A percentile compares a stretch with the other conserved stretches of the same genome.
These are phyloP conservation scores for Phrynosoma platyrhinos DNA, from an alignment of 2,113 vertebrate species.

Conservation along the genomic window DNA sequence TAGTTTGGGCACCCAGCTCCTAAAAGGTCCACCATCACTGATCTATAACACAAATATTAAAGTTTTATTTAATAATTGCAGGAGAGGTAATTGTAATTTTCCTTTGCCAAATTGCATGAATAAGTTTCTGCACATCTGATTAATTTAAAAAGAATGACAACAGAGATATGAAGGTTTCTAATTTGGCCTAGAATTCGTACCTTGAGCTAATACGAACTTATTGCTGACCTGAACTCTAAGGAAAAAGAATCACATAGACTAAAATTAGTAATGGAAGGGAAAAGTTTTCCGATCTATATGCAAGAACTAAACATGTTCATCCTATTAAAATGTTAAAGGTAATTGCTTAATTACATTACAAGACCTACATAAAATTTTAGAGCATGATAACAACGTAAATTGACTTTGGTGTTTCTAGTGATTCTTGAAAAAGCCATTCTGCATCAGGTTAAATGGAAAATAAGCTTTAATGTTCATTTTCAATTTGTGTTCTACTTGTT, in stretches of 20 bases:
- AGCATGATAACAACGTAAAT: neutral
- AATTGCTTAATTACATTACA: conserved; percentile 13
- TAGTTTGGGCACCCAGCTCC: too few species aligned
- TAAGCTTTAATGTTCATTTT: neutral
- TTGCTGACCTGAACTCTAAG: neutral
- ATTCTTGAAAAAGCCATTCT: neutral
- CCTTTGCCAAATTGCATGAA: neutral
- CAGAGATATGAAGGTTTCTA: neutral
- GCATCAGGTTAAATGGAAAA: conserved; percentile 3
- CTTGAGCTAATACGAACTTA: neutral
- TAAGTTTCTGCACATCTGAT: neutral
- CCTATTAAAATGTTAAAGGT: neutral
- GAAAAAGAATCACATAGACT: neutral
- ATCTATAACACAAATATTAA: neutral
- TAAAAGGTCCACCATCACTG: neutral
- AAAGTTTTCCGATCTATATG: neutral
- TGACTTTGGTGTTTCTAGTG: neutral
- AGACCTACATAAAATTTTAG: neutral
- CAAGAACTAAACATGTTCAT: neutral
- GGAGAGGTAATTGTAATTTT: neutral
- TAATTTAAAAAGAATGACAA: neutral
- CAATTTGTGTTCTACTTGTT: neutral
- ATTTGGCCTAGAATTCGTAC: neutral
- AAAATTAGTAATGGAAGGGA: neutral
- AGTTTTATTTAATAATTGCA: neutral